These are phyloP conservation scores for Hydroisotoma schaefferi DNA, from an alignment of 2,888 invertebrate species.

Conservation along the genomic window DNA sequence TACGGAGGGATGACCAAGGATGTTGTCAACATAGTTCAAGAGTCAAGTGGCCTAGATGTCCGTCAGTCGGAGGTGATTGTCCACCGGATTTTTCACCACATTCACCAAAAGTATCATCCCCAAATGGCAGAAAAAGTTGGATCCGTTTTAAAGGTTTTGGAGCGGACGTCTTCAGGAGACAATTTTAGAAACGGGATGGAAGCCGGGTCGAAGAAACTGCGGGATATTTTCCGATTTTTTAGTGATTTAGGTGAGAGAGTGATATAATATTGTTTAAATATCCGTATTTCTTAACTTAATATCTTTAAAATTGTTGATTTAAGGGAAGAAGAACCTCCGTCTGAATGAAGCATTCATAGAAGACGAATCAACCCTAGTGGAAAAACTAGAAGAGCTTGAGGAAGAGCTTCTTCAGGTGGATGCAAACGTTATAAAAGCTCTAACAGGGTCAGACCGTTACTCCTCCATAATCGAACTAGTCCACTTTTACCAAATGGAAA, in stretches of 20 bases:
- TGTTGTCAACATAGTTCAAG: constrained; percentile 16
- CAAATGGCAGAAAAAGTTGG: not conserved
- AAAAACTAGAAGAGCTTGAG: not conserved
- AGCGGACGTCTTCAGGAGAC: not conserved
- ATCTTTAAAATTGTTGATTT: too few relatives aligned
- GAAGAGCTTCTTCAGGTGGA: not conserved
- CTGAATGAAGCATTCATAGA: not conserved
- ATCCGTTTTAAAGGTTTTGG: constrained; percentile 3
- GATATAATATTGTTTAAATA: too few relatives aligned
- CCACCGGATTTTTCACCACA: constrained; percentile 17
- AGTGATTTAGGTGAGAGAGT: not conserved
- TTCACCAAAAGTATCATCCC: constrained; percentile 11
- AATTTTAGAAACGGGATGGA: not conserved
- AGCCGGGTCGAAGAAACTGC: not conserved
- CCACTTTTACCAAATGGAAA: constrained; percentile 24
- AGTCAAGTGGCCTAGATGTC: constrained; percentile 14
- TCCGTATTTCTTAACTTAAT: too few relatives aligned
- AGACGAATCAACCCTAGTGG: constrained; percentile 1
- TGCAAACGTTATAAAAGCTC: not conserved
- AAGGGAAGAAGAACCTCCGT: not conserved
- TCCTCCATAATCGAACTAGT: constrained; percentile 19
- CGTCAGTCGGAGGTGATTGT: constrained; percentile 18
- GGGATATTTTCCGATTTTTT: not conserved
- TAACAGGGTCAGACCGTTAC: constrained; percentile 9
- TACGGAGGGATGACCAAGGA: not conserved